Conservation (phyloP, 2,888 invertebrate species). For the Ormyrus nitidulus region DNA sequence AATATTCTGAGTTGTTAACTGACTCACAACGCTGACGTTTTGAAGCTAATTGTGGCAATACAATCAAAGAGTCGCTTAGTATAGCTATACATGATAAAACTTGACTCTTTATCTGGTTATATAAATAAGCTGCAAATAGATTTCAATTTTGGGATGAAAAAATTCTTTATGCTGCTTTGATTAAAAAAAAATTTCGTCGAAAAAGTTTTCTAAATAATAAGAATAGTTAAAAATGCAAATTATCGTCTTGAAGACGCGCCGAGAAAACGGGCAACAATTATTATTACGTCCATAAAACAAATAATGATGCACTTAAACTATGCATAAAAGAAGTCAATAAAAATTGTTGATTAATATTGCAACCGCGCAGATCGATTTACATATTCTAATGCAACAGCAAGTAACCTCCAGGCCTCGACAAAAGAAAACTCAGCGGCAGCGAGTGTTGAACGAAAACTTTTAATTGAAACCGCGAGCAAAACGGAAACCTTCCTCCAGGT, state of each 20-base stretch:
- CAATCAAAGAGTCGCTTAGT: slow-evolving; percentile 4
- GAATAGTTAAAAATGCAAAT: no score
- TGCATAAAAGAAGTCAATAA: background rate
- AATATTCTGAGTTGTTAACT: no score
- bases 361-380: no score
- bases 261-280: no score
- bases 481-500: background rate
- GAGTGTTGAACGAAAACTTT: background rate
- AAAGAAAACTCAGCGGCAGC: no score
- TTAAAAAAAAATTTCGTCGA: background rate
- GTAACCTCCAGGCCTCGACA: no score
- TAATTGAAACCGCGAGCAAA: slow-evolving; percentile 1
- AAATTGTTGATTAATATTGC: background rate
- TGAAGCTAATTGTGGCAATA: background rate
- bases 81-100: slow-evolving; percentile 10
- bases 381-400: no score
- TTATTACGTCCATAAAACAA: no score
- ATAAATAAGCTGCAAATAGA: background rate
- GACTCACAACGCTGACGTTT: background rate
- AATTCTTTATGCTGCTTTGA: background rate
- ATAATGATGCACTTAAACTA: background rate
- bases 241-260: no score
- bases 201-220: no score
- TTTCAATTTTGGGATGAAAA: background rate
- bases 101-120: slow-evolving; percentile 9